A percentile compares a stretch with the other conserved stretches of the same genome.
phyloP scores from a whole-genome alignment of 2,888 invertebrate species.

The Hypolimnas misippus region DNA sequence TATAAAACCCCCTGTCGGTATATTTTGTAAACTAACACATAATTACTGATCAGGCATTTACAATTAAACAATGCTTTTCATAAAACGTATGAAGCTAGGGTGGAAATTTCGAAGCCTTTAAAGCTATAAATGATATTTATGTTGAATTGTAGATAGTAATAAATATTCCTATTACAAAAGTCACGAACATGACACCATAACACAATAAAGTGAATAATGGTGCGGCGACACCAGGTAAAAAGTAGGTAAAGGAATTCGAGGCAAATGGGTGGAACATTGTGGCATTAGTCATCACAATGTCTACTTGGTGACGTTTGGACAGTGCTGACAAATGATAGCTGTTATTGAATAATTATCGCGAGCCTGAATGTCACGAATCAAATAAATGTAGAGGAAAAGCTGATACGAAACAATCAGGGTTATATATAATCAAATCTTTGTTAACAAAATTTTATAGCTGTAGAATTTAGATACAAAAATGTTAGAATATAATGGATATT shows the following conservation, averaged over 20 bases:
- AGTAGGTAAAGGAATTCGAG: constrained; percentile 71
- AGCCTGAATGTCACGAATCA: constrained; percentile 57
- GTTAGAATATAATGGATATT: too few relatives aligned
- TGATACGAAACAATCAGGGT: constrained; percentile 15
- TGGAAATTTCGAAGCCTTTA: background rate
- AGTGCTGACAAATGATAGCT: constrained; percentile 75
- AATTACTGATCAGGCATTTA: too few relatives aligned
- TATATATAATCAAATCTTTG: background rate
- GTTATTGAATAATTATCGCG: constrained; percentile 80
- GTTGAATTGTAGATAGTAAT: constrained; percentile 3
- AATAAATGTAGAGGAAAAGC: constrained; percentile 57
- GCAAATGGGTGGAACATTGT: constrained; percentile 72
- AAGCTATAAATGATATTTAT: background rate
- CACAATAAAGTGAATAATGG: constrained; percentile 77
- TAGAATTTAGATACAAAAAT: too few relatives aligned
- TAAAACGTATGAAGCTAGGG: background rate
- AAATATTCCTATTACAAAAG: constrained; percentile 22
- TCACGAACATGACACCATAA: constrained; percentile 55
- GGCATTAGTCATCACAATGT: constrained; percentile 78
- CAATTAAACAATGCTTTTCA: background rate
- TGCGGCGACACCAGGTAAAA: constrained; percentile 73
- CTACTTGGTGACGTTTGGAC: constrained; percentile 77
- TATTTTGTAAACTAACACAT: too few relatives aligned
- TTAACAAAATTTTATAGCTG: too few relatives aligned
- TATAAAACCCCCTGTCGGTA: too few relatives aligned